Percentiles rank a stretch among this genome's conserved stretches.
Evolutionary conservation across 1,140 invertebrate genomes (phyloP).

Genomic region (Bombus impatiens): DNA sequence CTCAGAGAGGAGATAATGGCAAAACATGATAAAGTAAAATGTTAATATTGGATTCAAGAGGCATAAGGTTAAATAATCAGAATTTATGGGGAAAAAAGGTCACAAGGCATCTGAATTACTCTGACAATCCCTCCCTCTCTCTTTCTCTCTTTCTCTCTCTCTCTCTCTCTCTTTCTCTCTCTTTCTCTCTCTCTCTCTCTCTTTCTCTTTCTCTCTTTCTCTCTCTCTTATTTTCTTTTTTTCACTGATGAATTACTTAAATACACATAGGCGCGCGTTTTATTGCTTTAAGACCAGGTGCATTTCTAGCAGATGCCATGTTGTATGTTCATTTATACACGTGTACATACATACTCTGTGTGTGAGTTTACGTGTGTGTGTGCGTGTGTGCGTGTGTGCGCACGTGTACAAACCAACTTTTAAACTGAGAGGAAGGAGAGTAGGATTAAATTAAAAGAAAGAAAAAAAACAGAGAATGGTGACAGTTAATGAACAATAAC

Average conservation of each 20-base stretch:
- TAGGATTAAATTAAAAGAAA: slow-evolving; percentile 71
- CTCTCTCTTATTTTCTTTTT: slow-evolving; percentile 57
- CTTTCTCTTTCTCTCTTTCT: not conserved
- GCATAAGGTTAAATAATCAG: slow-evolving; percentile 27
- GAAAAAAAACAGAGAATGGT: not conserved
- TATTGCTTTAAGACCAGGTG: not conserved
- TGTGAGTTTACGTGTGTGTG: not conserved
- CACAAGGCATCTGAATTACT: slow-evolving; percentile 55
- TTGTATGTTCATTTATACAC: slow-evolving; percentile 24
- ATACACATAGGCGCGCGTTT: not conserved
- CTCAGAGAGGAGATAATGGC: slow-evolving; percentile 76
- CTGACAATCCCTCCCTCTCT: slow-evolving; percentile 1
- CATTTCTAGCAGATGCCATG: slow-evolving; percentile 42
- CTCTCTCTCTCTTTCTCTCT: not conserved
- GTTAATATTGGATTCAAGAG: slow-evolving; percentile 40
- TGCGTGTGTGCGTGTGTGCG: too few species aligned
- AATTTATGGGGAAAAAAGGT: slow-evolving; percentile 21
- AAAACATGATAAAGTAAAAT: slow-evolving; percentile 29
- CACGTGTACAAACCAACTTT: slow-evolving; percentile 53
- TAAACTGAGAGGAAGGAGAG: slow-evolving; percentile 83
- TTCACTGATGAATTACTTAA: slow-evolving; percentile 43
- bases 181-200: accelerated
- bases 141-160: not conserved
- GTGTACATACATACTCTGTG: not conserved
- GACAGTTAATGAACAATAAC: not conserved